Evolutionary conservation across 2,888 invertebrate species (phyloP), one percentile per base, ranked within the genome.

Genomic region (Caenorhabditis sp.): DNA sequence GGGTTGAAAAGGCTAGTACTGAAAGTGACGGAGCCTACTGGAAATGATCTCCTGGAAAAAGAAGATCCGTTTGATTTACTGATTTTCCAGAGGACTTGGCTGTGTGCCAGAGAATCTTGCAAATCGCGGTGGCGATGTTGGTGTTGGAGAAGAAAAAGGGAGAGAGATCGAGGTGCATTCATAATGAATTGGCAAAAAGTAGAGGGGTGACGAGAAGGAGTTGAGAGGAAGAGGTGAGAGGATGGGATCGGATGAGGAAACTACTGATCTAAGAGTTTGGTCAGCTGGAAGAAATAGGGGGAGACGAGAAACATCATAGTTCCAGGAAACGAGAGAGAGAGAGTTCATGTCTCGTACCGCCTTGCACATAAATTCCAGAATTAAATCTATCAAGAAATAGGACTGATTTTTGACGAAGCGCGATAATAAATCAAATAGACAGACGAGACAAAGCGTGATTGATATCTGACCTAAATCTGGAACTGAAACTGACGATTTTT

Each of bases 161-260:
- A 28, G n/a, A 31, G 44, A 41, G 16, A 54, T 61, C 44, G 61
- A 74, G 73, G 74, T 73, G 80, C 66, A 74, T 73, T 73, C 68
- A 61, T 73, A 77, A 77, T 77, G 77, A 77, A 68, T 68, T 70
- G 68, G 64, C 14, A 51, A 68, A 47, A 31, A 51, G 35, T 22
- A 51, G 47, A 66, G 24, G 28, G 38, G 51, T 44, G 70, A 26
- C 56, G 64, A 51, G 47, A 56, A 35, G 56, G 49, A 63, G 63
- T 28, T 51, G 49, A 8, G 31, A 38, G 49, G 31, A 22, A 38
- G 31, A 63, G 24, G 22, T 24, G 26, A n/a, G n/a, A 47, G n/a
- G 49, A 68, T 6, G 59, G 19, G 19, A 38, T 22, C 24, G 6
- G 22, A 22, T 38, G 68, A 51, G 41, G 10, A 49, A 38, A 59